Conservation (phyloP, 2,113 vertebrate species). For the Tupaia tana region DNA sequence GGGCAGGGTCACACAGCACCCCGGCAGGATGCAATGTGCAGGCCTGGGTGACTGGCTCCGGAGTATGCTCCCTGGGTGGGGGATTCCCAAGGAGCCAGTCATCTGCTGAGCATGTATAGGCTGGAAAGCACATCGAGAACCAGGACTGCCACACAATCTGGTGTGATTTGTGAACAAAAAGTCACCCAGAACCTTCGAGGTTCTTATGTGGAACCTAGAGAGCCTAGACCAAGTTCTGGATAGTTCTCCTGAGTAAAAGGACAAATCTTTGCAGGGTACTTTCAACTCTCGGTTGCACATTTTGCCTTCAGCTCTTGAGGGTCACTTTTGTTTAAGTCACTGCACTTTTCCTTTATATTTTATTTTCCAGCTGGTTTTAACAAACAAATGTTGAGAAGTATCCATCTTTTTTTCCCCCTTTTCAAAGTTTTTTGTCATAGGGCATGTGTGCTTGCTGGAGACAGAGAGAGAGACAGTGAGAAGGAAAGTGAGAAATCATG, state of each 20-base stretch:
- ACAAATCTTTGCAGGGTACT: too few species aligned
- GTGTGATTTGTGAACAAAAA: neutral
- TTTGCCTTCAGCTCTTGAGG: too few species aligned
- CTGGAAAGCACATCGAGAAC: neutral
- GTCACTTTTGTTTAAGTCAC: accelerated
- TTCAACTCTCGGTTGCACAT: accelerated
- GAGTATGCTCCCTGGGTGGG: accelerated
- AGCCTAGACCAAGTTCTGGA: too few species aligned
- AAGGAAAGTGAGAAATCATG: too few species aligned
- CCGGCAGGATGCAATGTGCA: neutral
- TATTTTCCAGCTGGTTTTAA: neutral
- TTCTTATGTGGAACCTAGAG: too few species aligned
- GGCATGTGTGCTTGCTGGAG: too few species aligned
- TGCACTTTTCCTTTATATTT: neutral
- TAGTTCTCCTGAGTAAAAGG: too few species aligned
- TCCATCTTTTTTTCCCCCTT: too few species aligned
- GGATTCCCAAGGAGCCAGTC: neutral
- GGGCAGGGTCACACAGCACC: neutral
- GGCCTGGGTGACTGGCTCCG: accelerated
- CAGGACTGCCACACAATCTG: accelerated
- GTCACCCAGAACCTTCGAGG: too few species aligned
- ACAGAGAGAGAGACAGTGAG: too few species aligned
- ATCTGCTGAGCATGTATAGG: neutral
- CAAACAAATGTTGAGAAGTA: neutral
- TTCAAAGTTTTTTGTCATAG: too few species aligned